Base-by-base conservation (phyloP, 2,888 invertebrate genomes). In the Tetragonisca angustula region DNA sequence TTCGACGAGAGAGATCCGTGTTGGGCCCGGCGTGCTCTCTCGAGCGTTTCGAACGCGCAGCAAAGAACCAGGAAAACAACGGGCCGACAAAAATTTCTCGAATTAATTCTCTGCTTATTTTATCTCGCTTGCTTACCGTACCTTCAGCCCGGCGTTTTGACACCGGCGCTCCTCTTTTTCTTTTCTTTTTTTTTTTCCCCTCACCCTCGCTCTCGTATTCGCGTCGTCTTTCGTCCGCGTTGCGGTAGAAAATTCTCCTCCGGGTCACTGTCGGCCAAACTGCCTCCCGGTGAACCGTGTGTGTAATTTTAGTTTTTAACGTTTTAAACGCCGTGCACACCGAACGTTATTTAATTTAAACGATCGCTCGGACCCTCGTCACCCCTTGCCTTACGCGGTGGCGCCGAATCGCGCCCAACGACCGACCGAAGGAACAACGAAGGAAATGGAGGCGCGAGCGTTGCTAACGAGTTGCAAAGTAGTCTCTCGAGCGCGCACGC, bases 81-180 rank as follows among this genome's bases (percentile, higher is more conserved):
- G 68, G 83, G 52, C 83, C 82, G 88, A 84, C 87, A 90, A 91
- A 92, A 90, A 91, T 91, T 84, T 81, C 89, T 86, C 88, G 91
- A 93, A 92, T 93, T 93, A 92, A 93, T 93, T 93, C 92, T 92
- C 93, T 91, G 89, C 88, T 89, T 90, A 87, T 88, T 91, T 70
- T 91, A 87, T 87, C 69, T 89, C 81, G 88, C 88, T 81, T 83
- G 85, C 82, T 79, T 87, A 87, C 88, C 91, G 21, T 21, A 87
- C 88, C 91, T 88, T 87, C 86, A 85, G 87, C 88, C 88, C 81
- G 82, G 62, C 76, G 76, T 69, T 85, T 79, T 77, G 82, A 80
- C 89, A 73, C 88, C 82, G 84, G 73, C 88, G 76, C 77, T 81
- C 36, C 67, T 75, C 71, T 71, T 70, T 82, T n/a, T n/a, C n/a